phyloP scores from a whole-genome alignment of 2,888 invertebrate species.

The Bellardia pandia region DNA sequence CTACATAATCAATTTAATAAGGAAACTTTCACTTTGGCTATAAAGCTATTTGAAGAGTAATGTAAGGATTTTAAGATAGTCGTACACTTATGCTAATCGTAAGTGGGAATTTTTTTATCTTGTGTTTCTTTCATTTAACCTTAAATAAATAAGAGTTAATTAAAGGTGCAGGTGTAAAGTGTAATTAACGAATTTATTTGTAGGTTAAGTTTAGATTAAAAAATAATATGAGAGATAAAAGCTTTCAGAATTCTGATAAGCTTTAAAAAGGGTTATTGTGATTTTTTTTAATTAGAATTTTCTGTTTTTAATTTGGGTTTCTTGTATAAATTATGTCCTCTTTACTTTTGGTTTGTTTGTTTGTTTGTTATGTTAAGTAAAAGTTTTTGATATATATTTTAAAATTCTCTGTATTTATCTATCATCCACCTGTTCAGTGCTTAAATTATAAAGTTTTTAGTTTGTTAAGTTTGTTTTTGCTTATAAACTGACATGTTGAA shows the following conservation, averaged over 20 bases:
- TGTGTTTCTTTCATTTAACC: background rate
- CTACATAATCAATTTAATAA: constrained; percentile 18
- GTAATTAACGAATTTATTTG: background rate
- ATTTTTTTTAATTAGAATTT: background rate
- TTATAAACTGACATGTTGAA: constrained; percentile 50
- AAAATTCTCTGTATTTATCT: constrained; percentile 24
- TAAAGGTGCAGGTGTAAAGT: constrained; percentile 31
- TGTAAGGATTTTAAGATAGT: background rate
- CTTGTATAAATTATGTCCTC: background rate
- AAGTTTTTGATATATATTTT: constrained; percentile 14
- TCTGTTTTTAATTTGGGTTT: background rate
- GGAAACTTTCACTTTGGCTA: background rate
- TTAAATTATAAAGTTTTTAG: constrained; percentile 55
- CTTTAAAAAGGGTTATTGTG: background rate
- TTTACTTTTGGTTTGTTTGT: background rate
- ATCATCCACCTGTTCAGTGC: constrained; percentile 46
- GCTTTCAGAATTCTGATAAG: no score
- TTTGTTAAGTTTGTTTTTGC: constrained; percentile 12
- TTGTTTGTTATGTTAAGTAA: background rate
- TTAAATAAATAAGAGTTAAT: background rate
- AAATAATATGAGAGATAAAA: no score
- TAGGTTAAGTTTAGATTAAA: background rate
- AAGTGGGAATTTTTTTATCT: background rate
- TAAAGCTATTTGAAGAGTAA: background rate
- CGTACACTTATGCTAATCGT: background rate